A percentile compares a stretch with the other conserved stretches of the same genome.
Evolutionary conservation across 2,888 invertebrate species (phyloP).

Genomic region (Pecten maximus): DNA sequence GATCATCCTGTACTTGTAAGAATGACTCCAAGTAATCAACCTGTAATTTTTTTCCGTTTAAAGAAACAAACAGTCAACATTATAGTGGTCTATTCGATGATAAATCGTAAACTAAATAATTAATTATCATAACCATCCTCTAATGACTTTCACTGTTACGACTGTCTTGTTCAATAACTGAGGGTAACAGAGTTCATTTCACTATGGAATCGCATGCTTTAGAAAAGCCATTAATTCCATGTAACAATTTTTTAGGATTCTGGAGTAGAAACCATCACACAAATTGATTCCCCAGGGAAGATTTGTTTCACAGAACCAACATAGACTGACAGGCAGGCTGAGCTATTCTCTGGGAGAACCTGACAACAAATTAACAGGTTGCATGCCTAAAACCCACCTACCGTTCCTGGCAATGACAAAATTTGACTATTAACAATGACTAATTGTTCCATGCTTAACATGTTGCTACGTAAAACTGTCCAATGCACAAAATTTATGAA

Average conservation of each 20-base stretch:
- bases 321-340: not conserved
- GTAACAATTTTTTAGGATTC: not conserved
- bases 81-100: too few relatives aligned
- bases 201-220: not conserved
- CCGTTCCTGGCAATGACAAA: not conserved
- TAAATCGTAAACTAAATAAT: too few relatives aligned
- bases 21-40: too few relatives aligned
- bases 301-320: not conserved
- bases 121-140: not conserved
- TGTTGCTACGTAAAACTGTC: not conserved
- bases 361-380: not conserved
- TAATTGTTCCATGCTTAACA: not conserved
- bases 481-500: not conserved
- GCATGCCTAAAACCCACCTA: slow-evolving; percentile 4
- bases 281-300: not conserved
- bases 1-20: too few relatives aligned
- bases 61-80: too few relatives aligned
- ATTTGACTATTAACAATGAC: not conserved
- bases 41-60: too few relatives aligned
- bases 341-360: not conserved
- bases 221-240: not conserved
- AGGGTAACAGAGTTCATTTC: not conserved
- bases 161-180: not conserved
- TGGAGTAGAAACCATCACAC: not conserved
- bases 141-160: not conserved